Evolutionary conservation across 2,797 vertebrate genomes (phyloP).

Genomic region (Anguilla megastoma): DNA sequence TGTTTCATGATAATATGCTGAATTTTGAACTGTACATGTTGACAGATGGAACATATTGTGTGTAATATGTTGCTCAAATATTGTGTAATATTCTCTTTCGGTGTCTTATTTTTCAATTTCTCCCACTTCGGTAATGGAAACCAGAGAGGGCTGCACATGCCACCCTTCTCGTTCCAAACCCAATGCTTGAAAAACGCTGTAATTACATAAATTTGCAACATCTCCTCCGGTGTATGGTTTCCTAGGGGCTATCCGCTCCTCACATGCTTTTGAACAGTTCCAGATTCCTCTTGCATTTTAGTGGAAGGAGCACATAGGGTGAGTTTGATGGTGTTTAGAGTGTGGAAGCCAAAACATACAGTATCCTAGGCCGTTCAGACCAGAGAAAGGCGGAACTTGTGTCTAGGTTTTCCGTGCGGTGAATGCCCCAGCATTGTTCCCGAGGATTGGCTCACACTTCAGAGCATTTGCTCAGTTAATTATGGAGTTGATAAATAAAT

Average conservation of each 20-base stretch:
- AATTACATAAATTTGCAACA: neutral
- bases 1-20: neutral
- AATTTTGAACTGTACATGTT: neutral
- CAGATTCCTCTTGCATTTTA: neutral
- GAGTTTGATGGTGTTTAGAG: neutral
- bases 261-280: neutral
- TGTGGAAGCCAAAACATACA: neutral
- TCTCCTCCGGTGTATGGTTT: neutral
- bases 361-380: neutral
- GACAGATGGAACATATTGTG: neutral
- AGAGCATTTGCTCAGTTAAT: neutral
- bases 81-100: neutral
- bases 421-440: neutral
- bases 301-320: neutral
- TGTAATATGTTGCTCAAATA: neutral
- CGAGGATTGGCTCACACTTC: neutral
- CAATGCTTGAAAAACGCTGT: neutral
- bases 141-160: neutral
- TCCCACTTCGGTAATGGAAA: neutral
- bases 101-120: neutral
- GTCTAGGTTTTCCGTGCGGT: slow-evolving; percentile 8
- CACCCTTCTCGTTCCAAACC: neutral
- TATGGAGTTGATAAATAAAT: neutral
- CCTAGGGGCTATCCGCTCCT: neutral
- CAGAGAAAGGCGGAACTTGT: neutral